Base-by-base conservation (phyloP, 2,797 vertebrate species). In the Sebastes iracundus region DNA sequence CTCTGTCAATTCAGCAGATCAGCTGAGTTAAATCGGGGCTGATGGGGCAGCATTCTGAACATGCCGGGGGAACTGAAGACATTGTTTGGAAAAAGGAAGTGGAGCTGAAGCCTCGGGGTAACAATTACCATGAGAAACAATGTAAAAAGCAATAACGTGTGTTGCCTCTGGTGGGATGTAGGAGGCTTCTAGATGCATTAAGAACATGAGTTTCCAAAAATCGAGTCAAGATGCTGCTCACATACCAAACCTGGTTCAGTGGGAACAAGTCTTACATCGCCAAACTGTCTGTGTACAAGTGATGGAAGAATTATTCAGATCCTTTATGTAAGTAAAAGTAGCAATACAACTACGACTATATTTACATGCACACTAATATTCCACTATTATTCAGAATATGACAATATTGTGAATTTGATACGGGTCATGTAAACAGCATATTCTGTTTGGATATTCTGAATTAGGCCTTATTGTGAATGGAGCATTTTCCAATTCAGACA, bases 1-100 rank as follows among this genome's bases (percentile, higher is more conserved):
- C 52, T 80, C 14, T 70, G 61, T 73, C 33, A 28, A 71, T 60
- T 80, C 22, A 62, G 3, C 23, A 38, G 28, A 83, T 79, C 58
- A 60, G 74, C 81, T 1, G 77, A 84, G 80, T 64, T 61, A 38
- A 75, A 76, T 32, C 59, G 4, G 2, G 28, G 18, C 63, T 33
- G 55, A 84, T n/a, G 2, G 38, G 52, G 75, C 79, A 72, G 74
- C 81, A 89, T 89, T 89, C 62, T 82, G 88, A 88, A 84, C 80
- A 93, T 84, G 85, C 79, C 77, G 14, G 65, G 73, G 75, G 73
- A 87, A 88, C 66, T 78, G 63, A 72, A 83, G 82, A 84, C 80
- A 83, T 60, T 84, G 81, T 84, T 79, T 76, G 78, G 74, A 77
- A 69, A 58, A 59, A 77, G 83, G 80, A 91, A 80, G 84, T 84